Evolutionary conservation across 37 sponge, comb jelly and placozoan genomes (phyloP), one percentile per base, ranked within the genome.

Genomic region (Petrosia ficiformis): DNA sequence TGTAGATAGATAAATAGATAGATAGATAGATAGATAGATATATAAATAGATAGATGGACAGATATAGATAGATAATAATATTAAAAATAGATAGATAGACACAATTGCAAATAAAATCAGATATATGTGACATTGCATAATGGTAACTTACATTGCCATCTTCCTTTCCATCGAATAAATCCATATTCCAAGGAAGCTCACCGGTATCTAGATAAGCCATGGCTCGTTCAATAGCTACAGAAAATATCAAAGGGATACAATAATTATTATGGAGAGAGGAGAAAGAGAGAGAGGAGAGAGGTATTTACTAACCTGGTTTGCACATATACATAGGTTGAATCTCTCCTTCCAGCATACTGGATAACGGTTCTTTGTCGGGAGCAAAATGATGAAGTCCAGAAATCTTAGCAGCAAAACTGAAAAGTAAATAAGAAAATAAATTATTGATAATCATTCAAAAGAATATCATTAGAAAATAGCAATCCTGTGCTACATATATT

Each of bases 131-230:
- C n/a, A n/a, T n/a, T n/a, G 25, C 56, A 44, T 30, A 24, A 44
- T n/a, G 14, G 28, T 28, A 10, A 29, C 8, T 29, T 64, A 22
- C 65, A 8, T n/a, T 29, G 26, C 8, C 31, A 6, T 64, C 6
- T 31, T 72, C 29, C 21, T 66, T 63, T 24, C 35, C 30, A 30
- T 80, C 65, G 29, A 75, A 86, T n/a, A 86, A 68, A 30, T 93
- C 86, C 86, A 85, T 85, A 71, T 88, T 83, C 95, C 95, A 94
- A 19, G 95, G 95, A 35, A 94, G 91, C 40, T 86, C 85, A 2
- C 85, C 85, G 22, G 87, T 90, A 75, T 90, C 82, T 28, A 86
- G 68, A 78, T 86, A 94, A 25, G 85, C 82, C 75, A 90, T 78
- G 48, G 95, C 95, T 48, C 75, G 79, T 68, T 94, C 95, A 64